phyloP scores from a whole-genome alignment of 2,113 vertebrate genomes.

The Heteronetta atricapilla region DNA sequence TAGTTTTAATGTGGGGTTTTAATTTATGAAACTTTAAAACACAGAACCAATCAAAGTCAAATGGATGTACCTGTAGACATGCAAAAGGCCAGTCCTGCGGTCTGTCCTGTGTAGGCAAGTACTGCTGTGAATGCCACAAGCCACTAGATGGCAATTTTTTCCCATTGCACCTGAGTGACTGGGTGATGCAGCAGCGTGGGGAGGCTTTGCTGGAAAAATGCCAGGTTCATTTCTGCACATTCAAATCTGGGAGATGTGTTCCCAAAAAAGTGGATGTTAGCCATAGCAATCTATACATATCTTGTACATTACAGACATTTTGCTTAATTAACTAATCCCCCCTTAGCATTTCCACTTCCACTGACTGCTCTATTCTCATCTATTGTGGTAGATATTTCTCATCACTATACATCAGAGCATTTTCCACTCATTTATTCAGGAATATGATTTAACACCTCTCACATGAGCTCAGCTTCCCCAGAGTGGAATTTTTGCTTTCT shows the following conservation, averaged over 20 bases:
- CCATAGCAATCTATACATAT: not conserved
- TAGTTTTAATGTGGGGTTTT: not conserved
- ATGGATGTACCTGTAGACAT: accelerated
- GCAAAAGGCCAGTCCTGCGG: accelerated
- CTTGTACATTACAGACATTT: not conserved
- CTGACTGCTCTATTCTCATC: not conserved
- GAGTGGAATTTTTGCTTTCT: not conserved
- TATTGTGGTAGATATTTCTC: not conserved
- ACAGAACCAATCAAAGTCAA: not conserved
- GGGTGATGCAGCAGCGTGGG: not conserved
- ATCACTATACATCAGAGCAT: not conserved
- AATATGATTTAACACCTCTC: not conserved
- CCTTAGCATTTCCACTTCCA: not conserved
- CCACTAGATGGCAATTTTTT: not conserved
- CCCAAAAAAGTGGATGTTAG: not conserved
- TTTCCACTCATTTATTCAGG: not conserved
- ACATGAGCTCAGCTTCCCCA: not conserved
- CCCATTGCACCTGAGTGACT: not conserved
- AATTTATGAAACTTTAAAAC: not conserved
- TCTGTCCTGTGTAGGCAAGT: not conserved
- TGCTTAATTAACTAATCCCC: not conserved
- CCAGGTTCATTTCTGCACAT: accelerated
- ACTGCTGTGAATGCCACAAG: not conserved
- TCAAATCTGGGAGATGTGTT: accelerated
- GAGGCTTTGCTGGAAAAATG: accelerated